Conservation (phyloP, 92 coral and sea anemone species). For the Zoanthus gigantus region DNA sequence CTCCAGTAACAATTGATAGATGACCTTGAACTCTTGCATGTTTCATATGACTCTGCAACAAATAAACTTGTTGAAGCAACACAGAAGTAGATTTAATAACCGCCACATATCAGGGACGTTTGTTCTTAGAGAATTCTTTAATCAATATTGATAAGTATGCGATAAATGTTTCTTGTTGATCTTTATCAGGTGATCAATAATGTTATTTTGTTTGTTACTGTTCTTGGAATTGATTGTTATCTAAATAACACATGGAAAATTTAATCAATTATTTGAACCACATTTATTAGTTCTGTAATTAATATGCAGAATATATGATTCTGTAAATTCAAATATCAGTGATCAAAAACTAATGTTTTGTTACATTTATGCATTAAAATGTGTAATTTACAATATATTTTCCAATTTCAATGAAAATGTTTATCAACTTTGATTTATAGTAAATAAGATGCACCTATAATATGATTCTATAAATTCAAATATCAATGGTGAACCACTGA, state of each 20-base stretch:
- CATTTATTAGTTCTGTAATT: neutral
- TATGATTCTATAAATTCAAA: too few relatives aligned
- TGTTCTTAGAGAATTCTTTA: neutral
- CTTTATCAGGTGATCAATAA: conserved; percentile 1
- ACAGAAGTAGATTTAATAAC: conserved; percentile 2
- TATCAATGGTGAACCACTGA: too few relatives aligned
- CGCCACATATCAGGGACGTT: conserved; percentile 4
- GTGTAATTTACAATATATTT: too few relatives aligned
- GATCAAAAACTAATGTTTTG: neutral
- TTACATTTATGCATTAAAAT: neutral
- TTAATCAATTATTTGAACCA: neutral
- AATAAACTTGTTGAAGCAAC: conserved; percentile 3
- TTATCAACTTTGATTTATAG: too few relatives aligned
- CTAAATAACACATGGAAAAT: conserved; percentile 1
- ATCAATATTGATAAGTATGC: neutral
- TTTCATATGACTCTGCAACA: conserved; percentile 4
- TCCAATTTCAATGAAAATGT: too few relatives aligned
- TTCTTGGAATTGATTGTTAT: neutral
- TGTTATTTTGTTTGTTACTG: neutral
- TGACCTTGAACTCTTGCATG: neutral
- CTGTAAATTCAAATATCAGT: neutral
- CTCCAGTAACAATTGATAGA: conserved; percentile 1
- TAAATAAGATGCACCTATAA: too few relatives aligned
- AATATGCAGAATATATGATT: conserved; percentile 1
- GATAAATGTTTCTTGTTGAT: neutral